Evolutionary conservation across 2,797 vertebrate genomes (phyloP).

Genomic region (Denticeps clupeoides): DNA sequence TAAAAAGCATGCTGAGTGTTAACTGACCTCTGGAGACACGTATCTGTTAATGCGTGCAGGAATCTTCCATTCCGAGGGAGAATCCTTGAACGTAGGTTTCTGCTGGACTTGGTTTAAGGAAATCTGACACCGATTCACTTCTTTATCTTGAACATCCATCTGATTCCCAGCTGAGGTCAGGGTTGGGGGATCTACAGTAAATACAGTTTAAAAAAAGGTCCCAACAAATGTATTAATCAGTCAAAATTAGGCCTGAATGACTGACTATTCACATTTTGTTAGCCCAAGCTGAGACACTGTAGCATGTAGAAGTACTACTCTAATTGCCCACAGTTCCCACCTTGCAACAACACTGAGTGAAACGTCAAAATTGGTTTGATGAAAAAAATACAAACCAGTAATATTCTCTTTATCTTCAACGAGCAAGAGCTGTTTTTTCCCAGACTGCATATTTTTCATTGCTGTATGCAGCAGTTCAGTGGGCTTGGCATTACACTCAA

Average conservation of each 20-base stretch:
- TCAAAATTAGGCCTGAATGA: no score
- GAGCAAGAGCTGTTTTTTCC: conserved; percentile 64
- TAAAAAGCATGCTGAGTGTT: no score
- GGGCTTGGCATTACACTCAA: conserved; percentile 65
- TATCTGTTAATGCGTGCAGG: conserved; percentile 34
- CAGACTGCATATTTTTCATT: conserved; percentile 67
- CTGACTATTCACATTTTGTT: no score
- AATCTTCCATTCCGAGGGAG: conserved; percentile 50
- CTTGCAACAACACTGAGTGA: no score
- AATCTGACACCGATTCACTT: conserved; percentile 28
- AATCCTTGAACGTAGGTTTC: conserved; percentile 36
- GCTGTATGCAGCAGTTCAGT: conserved; percentile 71
- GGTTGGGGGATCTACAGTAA: conserved; percentile 17
- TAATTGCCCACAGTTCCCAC: no score
- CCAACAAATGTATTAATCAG: not conserved
- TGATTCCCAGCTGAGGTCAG: not conserved
- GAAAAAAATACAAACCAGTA: conserved; percentile 40
- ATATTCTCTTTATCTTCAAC: conserved; percentile 59
- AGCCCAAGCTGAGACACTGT: no score
- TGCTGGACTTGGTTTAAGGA: conserved; percentile 31
- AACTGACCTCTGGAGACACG: conserved; percentile 53
- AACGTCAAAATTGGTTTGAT: no score
- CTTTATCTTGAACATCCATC: conserved; percentile 18
- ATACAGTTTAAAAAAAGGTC: not conserved
- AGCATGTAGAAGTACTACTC: no score